Conservation (phyloP, 1,140 invertebrate genomes). For the Tigriopus japonicus region DNA sequence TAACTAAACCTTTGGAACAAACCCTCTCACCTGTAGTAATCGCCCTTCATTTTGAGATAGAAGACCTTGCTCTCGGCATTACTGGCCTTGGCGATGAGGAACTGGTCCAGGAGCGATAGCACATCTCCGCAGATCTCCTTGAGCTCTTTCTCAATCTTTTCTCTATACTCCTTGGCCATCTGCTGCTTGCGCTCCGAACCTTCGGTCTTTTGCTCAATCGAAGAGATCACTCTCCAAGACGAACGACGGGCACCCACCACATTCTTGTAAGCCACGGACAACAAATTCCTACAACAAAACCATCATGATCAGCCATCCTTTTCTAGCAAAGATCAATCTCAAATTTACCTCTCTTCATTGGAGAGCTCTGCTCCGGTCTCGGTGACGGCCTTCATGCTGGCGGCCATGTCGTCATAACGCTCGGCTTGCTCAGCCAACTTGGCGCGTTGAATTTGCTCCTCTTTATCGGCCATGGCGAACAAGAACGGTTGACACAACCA, state of each 20-base stretch:
- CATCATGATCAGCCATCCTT: constrained; percentile 74
- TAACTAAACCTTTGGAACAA: too few species aligned
- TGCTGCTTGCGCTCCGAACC: constrained; percentile 81
- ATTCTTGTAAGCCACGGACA: constrained; percentile 98
- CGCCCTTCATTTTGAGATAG: constrained; percentile 98
- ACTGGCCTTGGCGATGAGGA: constrained; percentile 86
- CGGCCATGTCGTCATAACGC: constrained; percentile 84
- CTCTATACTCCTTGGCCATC: constrained; percentile 94
- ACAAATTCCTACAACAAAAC: constrained; percentile 46
- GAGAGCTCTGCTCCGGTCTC: constrained; percentile 83
- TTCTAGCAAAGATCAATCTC: constrained; percentile 61
- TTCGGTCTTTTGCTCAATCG: constrained; percentile 95
- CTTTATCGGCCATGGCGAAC: constrained; percentile 48
- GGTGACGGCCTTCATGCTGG: constrained; percentile 92
- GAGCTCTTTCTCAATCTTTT: constrained; percentile 95
- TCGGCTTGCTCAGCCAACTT: constrained; percentile 98
- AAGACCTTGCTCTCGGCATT: constrained; percentile 97
- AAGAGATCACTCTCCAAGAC: constrained; percentile 97
- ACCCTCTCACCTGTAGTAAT: constrained; percentile 61
- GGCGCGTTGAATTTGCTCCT: constrained; percentile 94
- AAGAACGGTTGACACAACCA: constrained; percentile 6
- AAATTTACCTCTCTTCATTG: constrained; percentile 56
- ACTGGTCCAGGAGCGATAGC: constrained; percentile 83
- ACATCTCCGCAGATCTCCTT: constrained; percentile 96
- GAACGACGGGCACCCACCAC: constrained; percentile 88